These are phyloP conservation scores for Andrena marginata DNA, from an alignment of 2,888 invertebrate species.

Conservation along the genomic window DNA sequence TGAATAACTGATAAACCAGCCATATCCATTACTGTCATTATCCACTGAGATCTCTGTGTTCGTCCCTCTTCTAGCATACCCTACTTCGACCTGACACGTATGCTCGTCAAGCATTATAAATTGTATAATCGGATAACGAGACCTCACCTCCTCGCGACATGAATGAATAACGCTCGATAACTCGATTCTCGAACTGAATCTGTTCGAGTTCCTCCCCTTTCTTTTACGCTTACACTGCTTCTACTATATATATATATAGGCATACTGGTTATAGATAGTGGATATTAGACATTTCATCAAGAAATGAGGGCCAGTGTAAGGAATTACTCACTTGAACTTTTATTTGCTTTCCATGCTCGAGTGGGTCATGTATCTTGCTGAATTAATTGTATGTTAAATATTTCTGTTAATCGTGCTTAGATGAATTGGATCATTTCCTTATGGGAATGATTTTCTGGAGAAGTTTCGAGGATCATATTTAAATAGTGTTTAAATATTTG, in stretches of 20 bases:
- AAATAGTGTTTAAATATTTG: too few relatives aligned
- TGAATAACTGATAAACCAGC: conserved; percentile 50
- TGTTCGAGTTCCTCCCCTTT: background rate
- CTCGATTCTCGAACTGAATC: conserved; percentile 52
- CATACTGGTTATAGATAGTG: background rate
- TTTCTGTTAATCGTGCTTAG: background rate
- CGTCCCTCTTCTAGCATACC: conserved; percentile 31
- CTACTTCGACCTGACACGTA: conserved; percentile 46
- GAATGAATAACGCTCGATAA: conserved; percentile 65
- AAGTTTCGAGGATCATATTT: too few relatives aligned
- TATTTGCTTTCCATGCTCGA: conserved; percentile 43
- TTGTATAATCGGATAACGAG: conserved; percentile 76
- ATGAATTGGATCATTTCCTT: background rate
- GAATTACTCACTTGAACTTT: conserved; percentile 37
- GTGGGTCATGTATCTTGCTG: conserved; percentile 41
- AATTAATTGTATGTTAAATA: conserved; percentile 5
- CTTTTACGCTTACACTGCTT: background rate
- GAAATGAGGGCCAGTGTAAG: conserved; percentile 11
- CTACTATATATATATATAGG: background rate
- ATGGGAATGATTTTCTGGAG: too few relatives aligned
- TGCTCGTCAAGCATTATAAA: conserved; percentile 72
- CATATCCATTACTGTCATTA: conserved; percentile 62
- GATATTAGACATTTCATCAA: conserved; percentile 1
- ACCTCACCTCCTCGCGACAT: conserved; percentile 33
- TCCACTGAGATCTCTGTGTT: conserved; percentile 58